A percentile compares a stretch with the other conserved stretches of the same genome.
Evolutionary conservation across 2,888 invertebrate genomes (phyloP).

Genomic region (Oscheius onirici): DNA sequence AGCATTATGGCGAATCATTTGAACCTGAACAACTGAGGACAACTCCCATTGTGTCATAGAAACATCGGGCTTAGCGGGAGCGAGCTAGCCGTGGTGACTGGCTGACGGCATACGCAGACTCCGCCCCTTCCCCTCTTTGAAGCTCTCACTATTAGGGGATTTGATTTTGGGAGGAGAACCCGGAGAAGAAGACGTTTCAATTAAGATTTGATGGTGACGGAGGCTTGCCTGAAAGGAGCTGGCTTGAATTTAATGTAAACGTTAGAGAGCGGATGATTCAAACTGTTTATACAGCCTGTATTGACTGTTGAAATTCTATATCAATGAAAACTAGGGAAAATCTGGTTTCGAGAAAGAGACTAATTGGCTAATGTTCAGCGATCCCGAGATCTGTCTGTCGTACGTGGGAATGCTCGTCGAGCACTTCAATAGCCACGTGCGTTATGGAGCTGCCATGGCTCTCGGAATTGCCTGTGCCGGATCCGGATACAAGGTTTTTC

Average conservation of each 20-base stretch:
- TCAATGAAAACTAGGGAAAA: neutral
- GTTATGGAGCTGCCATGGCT: slow-evolving; percentile 99
- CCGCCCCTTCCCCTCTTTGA: slow-evolving; percentile 34
- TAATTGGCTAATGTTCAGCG: slow-evolving; percentile 76
- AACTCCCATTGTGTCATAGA: slow-evolving; percentile 35
- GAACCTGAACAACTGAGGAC: slow-evolving; percentile 31
- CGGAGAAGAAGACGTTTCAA: slow-evolving; percentile 11
- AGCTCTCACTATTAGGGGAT: slow-evolving; percentile 26
- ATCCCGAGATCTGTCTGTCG: slow-evolving; percentile 92
- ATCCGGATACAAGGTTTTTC: slow-evolving; percentile 82
- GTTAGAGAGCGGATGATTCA: neutral
- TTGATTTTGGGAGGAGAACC: slow-evolving; percentile 22
- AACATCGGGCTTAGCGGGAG: slow-evolving; percentile 34
- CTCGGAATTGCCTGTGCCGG: slow-evolving; percentile 98
- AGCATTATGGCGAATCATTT: slow-evolving; percentile 43
- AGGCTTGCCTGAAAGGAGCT: too few relatives aligned
- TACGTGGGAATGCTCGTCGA: slow-evolving; percentile 96
- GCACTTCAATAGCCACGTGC: slow-evolving; percentile 97
- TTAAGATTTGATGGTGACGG: slow-evolving; percentile 18
- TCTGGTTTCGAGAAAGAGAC: neutral
- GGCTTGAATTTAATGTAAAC: neutral
- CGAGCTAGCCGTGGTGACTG: slow-evolving; percentile 32
- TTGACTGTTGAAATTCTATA: neutral
- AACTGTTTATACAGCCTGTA: neutral
- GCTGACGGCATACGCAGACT: slow-evolving; percentile 24